A percentile compares a stretch with the other conserved stretches of the same genome.
These are phyloP conservation scores for Sterna hirundo DNA, from an alignment of 2,113 vertebrate genomes.

Conservation along the genomic window DNA sequence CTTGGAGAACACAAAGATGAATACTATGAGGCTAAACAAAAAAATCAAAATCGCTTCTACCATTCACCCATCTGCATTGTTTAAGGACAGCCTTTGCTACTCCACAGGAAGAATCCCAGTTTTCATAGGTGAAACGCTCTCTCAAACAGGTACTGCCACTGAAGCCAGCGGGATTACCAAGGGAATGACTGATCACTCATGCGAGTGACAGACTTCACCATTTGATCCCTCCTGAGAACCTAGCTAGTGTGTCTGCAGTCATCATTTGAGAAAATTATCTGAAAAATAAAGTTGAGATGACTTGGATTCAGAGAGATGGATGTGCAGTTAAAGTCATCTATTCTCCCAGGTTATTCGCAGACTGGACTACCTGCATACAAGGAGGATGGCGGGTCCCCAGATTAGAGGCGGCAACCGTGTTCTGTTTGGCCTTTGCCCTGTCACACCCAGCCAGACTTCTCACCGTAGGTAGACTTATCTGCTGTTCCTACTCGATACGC, in stretches of 20 bases:
- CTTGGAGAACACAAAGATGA: background rate
- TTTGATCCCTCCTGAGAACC: background rate
- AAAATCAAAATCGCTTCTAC: accelerated
- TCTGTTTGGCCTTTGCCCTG: background rate
- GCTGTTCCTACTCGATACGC: accelerated
- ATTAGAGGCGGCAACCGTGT: background rate
- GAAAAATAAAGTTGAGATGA: background rate
- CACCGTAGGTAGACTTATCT: background rate
- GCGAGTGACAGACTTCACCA: accelerated
- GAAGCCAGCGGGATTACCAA: background rate
- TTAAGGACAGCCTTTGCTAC: background rate
- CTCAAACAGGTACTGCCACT: no score
- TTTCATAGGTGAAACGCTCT: background rate
- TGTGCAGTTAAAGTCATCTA: background rate
- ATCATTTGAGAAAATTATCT: background rate
- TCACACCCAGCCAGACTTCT: background rate
- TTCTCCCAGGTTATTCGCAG: background rate
- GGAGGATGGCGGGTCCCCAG: background rate
- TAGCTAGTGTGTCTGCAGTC: background rate
- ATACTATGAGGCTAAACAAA: background rate
- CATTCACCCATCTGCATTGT: background rate
- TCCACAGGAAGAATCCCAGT: background rate
- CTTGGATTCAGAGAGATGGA: background rate
- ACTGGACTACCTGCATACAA: background rate
- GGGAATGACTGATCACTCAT: accelerated